phyloP scores from a whole-genome alignment of 2,797 vertebrate species.

The Geotrypetes seraphini region DNA sequence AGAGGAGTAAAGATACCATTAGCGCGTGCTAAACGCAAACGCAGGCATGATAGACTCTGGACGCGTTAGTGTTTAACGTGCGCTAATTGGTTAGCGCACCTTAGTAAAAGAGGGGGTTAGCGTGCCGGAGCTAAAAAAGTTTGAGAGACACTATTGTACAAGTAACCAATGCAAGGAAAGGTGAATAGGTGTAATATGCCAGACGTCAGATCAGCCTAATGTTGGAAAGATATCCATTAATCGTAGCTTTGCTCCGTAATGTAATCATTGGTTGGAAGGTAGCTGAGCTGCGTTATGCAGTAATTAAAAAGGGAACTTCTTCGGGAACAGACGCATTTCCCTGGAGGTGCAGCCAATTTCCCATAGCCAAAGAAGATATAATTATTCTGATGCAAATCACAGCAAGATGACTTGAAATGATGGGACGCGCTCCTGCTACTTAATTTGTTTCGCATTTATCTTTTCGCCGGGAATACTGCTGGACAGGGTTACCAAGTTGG shows the following conservation, averaged over 20 bases:
- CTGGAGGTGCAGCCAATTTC: conserved; percentile 40
- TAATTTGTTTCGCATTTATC: conserved; percentile 58
- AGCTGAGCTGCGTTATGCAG: conserved; percentile 2
- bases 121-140: too few species aligned
- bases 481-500: conserved; percentile 23
- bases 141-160: too few species aligned
- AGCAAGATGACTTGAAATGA: conserved; percentile 41
- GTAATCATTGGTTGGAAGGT: conserved; percentile 8
- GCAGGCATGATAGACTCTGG: too few species aligned
- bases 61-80: too few species aligned
- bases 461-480: conserved; percentile 53
- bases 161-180: too few species aligned
- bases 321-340: conserved; percentile 20
- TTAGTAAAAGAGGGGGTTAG: too few species aligned
- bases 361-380: conserved; percentile 49
- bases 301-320: conserved; percentile 37
- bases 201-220: too few species aligned
- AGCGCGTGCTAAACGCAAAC: too few species aligned
- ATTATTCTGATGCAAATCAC: conserved; percentile 65
- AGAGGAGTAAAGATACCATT: too few species aligned
- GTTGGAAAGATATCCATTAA: background rate
- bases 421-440: conserved; percentile 50
- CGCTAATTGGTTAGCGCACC: too few species aligned
- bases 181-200: too few species aligned
- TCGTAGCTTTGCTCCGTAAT: conserved; percentile 7